These are phyloP conservation scores for Aphelenchoides bicaudatus DNA, from an alignment of 2,888 invertebrate genomes.

Conservation along the genomic window DNA sequence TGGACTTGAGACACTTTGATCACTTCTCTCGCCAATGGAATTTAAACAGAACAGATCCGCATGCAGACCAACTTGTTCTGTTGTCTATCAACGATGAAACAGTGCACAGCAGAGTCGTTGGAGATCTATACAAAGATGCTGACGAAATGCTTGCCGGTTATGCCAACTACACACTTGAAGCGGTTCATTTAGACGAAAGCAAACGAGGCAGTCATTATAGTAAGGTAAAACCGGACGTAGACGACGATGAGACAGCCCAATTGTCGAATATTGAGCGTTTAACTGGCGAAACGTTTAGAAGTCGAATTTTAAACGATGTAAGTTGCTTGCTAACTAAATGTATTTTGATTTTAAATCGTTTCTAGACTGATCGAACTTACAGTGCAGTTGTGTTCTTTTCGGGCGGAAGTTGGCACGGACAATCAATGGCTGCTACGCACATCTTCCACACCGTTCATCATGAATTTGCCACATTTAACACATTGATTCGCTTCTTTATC, in stretches of 20 bases:
- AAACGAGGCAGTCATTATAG: background rate
- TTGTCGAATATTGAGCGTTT: conserved; percentile 5
- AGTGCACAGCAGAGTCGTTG: too few species aligned
- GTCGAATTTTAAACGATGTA: conserved; percentile 1
- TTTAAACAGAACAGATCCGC: conserved; percentile 3
- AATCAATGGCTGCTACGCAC: conserved; percentile 28
- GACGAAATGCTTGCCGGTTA: conserved; percentile 1
- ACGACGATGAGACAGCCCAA: background rate
- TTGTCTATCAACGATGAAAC: too few species aligned
- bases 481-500: conserved; percentile 33
- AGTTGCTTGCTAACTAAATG: background rate
- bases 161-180: background rate
- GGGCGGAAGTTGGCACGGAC: conserved; percentile 34
- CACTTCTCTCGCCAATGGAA: conserved; percentile 26
- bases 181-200: conserved; percentile 1
- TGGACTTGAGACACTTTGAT: conserved; percentile 13
- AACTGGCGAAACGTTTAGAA: background rate
- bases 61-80: too few species aligned
- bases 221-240: background rate
- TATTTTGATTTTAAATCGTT: background rate
- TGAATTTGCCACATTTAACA: conserved; percentile 32
- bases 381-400: conserved; percentile 36
- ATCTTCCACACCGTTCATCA: conserved; percentile 27
- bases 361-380: conserved; percentile 11
- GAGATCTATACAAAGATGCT: background rate